Percentiles rank a stretch among this genome's conserved stretches.
Conservation (phyloP, 2,888 invertebrate species). For the Perizoma affinitatum region DNA sequence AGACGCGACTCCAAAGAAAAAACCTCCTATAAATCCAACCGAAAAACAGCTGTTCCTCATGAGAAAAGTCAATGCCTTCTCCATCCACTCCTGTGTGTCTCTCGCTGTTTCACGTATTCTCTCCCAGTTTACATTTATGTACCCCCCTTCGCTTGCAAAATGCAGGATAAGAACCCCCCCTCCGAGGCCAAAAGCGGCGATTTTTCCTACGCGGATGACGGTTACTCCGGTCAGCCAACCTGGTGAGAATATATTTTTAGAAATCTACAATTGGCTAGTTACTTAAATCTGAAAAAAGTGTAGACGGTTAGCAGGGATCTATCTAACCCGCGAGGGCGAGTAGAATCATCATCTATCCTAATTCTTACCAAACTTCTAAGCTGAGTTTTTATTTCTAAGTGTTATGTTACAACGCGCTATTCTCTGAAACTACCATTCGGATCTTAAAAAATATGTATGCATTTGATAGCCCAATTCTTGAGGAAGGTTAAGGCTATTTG, state of each 20-base stretch:
- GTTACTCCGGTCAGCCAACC: constrained; percentile 89
- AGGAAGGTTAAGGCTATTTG: too few relatives aligned
- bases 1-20: constrained; percentile 92
- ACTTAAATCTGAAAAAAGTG: too few relatives aligned
- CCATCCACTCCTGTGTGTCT: constrained; percentile 89
- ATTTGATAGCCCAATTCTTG: too few relatives aligned
- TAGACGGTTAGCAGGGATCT: too few relatives aligned
- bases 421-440: too few relatives aligned
- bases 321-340: too few relatives aligned
- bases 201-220: constrained; percentile 92
- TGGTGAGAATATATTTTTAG: constrained; percentile 11
- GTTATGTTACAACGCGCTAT: too few relatives aligned
- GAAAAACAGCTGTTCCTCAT: constrained; percentile 88
- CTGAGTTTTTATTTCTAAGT: too few relatives aligned
- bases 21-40: constrained; percentile 92
- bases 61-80: constrained; percentile 86
- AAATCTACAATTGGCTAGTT: too few relatives aligned
- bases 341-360: too few relatives aligned
- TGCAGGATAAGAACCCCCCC: constrained; percentile 94
- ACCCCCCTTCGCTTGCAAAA: constrained; percentile 94
- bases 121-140: constrained; percentile 95
- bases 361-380: too few relatives aligned
- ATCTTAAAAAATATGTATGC: too few relatives aligned
- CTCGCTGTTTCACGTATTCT: constrained; percentile 90
- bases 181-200: constrained; percentile 94